Percentiles rank a stretch among this genome's conserved stretches.
Conservation (phyloP, 2,797 vertebrate genomes). For the Acrocephalus scirpaceus region DNA sequence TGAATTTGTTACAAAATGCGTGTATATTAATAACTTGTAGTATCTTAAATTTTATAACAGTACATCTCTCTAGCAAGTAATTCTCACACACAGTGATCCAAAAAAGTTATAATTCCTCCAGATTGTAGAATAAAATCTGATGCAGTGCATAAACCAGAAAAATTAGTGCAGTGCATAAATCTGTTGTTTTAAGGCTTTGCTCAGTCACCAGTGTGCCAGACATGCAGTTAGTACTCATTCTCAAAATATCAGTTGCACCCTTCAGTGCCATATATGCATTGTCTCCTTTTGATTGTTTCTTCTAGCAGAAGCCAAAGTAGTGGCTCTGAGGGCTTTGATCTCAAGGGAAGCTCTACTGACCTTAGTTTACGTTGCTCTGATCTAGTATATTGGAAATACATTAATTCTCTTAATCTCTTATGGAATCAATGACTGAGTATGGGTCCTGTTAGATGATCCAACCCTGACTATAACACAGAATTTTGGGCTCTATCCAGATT, state of each 20-base stretch:
- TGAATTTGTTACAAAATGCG: not conserved
- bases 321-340: not conserved
- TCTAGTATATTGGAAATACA: not conserved
- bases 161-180: not conserved
- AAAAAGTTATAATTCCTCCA: not conserved
- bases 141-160: not conserved
- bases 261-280: not conserved
- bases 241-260: not conserved
- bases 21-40: not conserved
- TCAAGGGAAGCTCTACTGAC: not conserved
- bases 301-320: not conserved
- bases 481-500: not conserved
- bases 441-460: not conserved
- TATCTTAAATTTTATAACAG: not conserved
- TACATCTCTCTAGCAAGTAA: not conserved
- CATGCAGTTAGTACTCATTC: not conserved
- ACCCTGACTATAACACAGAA: fast-evolving
- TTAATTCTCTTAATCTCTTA: not conserved
- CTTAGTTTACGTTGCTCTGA: not conserved
- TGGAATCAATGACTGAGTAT: not conserved
- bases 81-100: not conserved
- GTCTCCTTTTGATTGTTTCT: not conserved
- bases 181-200: not conserved
- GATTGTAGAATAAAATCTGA: not conserved
- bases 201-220: not conserved